Percentiles rank a stretch among this genome's conserved stretches.
phyloP scores from a whole-genome alignment of 2,797 vertebrate genomes.

The Trematomus bernacchii region DNA sequence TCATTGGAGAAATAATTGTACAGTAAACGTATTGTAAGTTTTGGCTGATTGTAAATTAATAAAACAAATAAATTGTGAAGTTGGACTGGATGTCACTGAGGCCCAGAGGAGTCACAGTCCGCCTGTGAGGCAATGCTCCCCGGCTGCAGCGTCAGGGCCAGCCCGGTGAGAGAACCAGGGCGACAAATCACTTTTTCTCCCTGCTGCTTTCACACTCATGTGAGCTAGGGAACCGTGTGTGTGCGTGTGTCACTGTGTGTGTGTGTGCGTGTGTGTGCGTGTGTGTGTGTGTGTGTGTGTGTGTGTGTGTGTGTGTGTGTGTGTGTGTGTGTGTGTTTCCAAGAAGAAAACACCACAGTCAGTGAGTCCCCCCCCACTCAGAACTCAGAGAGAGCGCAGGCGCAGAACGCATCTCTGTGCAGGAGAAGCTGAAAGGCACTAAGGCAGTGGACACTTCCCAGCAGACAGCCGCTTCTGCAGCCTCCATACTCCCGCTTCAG shows the following conservation, averaged over 20 bases:
- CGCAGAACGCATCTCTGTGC: conserved; percentile 65
- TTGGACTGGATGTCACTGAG: conserved; percentile 11
- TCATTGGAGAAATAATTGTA: neutral
- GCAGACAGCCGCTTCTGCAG: conserved; percentile 24
- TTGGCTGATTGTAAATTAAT: neutral
- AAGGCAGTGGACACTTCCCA: conserved; percentile 47
- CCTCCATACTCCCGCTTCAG: conserved; percentile 8
- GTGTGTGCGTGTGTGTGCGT: neutral
- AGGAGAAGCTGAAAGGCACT: conserved; percentile 56
- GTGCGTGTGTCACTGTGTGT: neutral
- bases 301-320: conserved; percentile 17
- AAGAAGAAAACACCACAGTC: conserved; percentile 74
- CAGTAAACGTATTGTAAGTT: neutral
- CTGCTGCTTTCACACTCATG: conserved; percentile 81
- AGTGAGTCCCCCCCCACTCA: conserved; percentile 36
- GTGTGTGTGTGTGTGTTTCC: conserved; percentile 35
- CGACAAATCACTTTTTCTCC: conserved; percentile 46
- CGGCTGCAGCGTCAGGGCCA: conserved; percentile 6
- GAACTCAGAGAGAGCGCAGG: conserved; percentile 64
- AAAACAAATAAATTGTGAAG: neutral
- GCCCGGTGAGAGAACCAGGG: conserved; percentile 68
- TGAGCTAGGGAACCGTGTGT: conserved; percentile 46
- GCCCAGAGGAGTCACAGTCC: conserved; percentile 16
- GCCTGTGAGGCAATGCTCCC: neutral
- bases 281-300: conserved; percentile 7